Base-by-base conservation (phyloP, 2,113 vertebrate genomes). In the Oncorhynchus keta region DNA sequence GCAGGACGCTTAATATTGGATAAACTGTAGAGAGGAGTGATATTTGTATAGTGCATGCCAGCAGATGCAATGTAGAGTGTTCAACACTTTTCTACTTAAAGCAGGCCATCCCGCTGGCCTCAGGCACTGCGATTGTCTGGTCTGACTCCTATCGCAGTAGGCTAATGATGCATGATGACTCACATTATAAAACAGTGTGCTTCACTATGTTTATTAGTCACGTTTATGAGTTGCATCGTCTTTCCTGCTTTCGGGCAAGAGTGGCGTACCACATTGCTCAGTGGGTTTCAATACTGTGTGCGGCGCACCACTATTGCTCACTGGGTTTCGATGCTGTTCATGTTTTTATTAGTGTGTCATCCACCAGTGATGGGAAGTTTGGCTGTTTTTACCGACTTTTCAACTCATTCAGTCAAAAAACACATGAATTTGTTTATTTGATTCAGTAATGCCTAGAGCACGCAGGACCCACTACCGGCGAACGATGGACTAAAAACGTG, bases 331-430 rank as follows among this genome's bases (percentile, higher is more conserved):
- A 49, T 48, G 20, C 70, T 35, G 70, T 39, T 82, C n/a, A 45
- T 45, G 51, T 71, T 61, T 55, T 76, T 74, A 75, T 67, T 72
- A 48, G 7, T 85, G 75, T 75, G 73, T 81, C 35, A 48, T 70
- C 9, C 39, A 39, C 39, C 39, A 12, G 39, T 12, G 9, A 45
- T 45, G 39, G 39, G 9, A 45, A 11, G 20, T 39, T 12, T 26
- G 39, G 39, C 9, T 45, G 39, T 45, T 45, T 45, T 45, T 45
- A 45, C 39, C 2, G 39, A 45, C 39, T 39, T 11, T 45, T 12
- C 39, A 39, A 39, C 35, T 39, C 7, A 39, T 39, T 39, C 35
- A 39, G 35, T 39, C 1, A 8, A 39, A 39, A 39, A 39, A 39
- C n/a, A 39, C 32, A 9, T 45, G 8, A 45, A 45, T 45, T 9